Percentiles rank a stretch among this genome's conserved stretches.
Evolutionary conservation across 1,140 invertebrate species (phyloP).

Genomic region (Maniola jurtina): DNA sequence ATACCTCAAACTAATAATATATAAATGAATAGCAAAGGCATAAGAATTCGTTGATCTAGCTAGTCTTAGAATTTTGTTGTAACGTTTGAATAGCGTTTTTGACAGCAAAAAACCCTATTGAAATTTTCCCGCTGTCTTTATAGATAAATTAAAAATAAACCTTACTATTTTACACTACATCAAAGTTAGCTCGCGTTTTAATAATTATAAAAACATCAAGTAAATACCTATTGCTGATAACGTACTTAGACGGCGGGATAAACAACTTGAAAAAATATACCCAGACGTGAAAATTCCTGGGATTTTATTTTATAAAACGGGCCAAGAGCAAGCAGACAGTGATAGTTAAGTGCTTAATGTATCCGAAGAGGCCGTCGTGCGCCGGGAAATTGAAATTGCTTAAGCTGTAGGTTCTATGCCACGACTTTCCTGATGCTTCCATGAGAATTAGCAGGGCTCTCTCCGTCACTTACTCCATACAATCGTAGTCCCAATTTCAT

Average conservation of each 20-base stretch:
- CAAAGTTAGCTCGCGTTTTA: neutral
- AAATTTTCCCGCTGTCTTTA: no score
- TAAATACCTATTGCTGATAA: neutral
- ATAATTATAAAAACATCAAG: neutral
- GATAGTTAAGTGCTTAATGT: conserved; percentile 77
- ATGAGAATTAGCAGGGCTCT: neutral
- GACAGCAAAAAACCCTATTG: no score
- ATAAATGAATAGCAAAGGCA: no score
- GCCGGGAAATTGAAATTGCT: conserved; percentile 74
- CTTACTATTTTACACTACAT: no score
- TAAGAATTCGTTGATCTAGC: no score
- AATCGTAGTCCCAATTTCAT: no score
- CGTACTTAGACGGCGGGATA: conserved; percentile 25
- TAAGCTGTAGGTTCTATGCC: conserved; percentile 35
- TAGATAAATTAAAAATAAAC: no score
- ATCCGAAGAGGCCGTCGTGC: conserved; percentile 62
- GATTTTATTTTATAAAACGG: conserved; percentile 57
- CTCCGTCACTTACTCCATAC: no score
- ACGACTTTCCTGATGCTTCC: conserved; percentile 19
- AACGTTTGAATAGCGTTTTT: no score
- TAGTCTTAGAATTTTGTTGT: no score
- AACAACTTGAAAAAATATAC: conserved; percentile 33
- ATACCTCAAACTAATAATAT: no score
- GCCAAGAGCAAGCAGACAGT: conserved; percentile 69
- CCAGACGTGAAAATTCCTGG: conserved; percentile 36